Percentiles rank a stretch among this genome's conserved stretches.
These are phyloP conservation scores for Himalopsyche tibetana DNA, from an alignment of 2,888 invertebrate species.

Conservation along the genomic window DNA sequence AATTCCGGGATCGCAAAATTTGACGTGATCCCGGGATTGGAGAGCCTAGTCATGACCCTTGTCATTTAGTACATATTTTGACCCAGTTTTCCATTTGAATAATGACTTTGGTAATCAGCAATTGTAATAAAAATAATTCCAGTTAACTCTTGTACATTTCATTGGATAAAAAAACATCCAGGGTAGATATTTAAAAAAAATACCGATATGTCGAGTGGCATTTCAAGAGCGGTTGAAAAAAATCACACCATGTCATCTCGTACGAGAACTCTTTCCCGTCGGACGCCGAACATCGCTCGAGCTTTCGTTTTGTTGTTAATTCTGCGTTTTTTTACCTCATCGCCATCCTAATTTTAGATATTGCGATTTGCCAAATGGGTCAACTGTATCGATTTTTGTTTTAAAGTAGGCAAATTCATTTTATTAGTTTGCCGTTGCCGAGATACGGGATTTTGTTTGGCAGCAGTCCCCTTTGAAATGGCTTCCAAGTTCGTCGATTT, in stretches of 20 bases:
- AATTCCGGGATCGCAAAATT: no score
- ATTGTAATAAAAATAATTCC: no score
- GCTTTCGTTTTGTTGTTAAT: not conserved
- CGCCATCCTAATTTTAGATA: not conserved
- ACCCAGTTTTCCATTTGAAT: no score
- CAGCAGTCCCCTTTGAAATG: not conserved
- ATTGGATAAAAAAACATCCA: no score
- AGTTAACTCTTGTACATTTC: no score
- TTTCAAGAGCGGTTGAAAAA: not conserved
- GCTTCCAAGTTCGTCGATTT: not conserved
- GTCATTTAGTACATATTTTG: no score
- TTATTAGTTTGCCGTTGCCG: slow-evolving; percentile 3
- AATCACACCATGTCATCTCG: not conserved
- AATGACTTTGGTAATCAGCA: no score
- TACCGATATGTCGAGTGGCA: not conserved
- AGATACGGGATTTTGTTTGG: not conserved
- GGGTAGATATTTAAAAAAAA: not conserved
- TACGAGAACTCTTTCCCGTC: not conserved
- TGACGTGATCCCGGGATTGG: no score
- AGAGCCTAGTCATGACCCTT: no score
- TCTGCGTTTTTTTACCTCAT: not conserved
- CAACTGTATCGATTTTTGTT: slow-evolving; percentile 16
- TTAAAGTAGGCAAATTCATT: not conserved
- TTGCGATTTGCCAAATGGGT: not conserved
- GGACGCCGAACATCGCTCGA: not conserved